A percentile compares a stretch with the other conserved stretches of the same genome.
phyloP scores from a whole-genome alignment of 2,113 vertebrate genomes.

The Trogon melanurus region DNA sequence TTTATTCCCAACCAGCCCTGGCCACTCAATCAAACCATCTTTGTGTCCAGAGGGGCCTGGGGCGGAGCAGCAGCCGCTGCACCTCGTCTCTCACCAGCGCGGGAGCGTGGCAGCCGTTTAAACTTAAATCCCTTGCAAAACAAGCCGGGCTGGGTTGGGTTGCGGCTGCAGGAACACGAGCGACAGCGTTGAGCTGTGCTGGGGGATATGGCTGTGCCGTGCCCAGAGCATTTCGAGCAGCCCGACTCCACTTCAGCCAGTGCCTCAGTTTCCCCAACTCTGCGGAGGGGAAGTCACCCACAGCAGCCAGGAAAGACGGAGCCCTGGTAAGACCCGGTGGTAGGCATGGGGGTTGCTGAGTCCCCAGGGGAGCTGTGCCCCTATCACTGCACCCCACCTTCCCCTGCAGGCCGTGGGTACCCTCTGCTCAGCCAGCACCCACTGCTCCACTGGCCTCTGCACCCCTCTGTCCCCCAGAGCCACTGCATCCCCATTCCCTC shows the following conservation, averaged over 20 bases:
- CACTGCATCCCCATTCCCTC: accelerated
- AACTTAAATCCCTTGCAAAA: not conserved
- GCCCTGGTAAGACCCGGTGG: accelerated
- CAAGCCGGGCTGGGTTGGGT: not conserved
- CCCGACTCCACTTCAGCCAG: not conserved
- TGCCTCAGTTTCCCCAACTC: not conserved
- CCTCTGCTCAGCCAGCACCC: not conserved
- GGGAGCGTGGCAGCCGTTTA: not conserved
- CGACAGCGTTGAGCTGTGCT: accelerated
- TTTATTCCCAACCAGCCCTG: slow-evolving; percentile 43
- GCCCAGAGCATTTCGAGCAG: accelerated
- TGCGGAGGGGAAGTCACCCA: not conserved
- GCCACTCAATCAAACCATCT: slow-evolving; percentile 63
- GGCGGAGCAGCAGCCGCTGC: slow-evolving; percentile 20
- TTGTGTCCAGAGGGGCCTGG: slow-evolving; percentile 53
- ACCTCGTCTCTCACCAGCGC: not conserved
- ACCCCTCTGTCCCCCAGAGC: accelerated
- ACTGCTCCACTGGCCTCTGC: not conserved
- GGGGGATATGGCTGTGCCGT: accelerated
- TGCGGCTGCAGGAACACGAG: accelerated
- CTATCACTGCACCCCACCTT: not conserved
- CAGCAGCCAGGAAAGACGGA: too few species aligned
- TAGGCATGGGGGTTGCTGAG: not conserved
- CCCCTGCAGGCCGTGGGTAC: accelerated
- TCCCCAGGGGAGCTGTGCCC: not conserved